These are phyloP conservation scores for Atethmia centrago DNA, from an alignment of 2,888 invertebrate genomes.

Conservation along the genomic window DNA sequence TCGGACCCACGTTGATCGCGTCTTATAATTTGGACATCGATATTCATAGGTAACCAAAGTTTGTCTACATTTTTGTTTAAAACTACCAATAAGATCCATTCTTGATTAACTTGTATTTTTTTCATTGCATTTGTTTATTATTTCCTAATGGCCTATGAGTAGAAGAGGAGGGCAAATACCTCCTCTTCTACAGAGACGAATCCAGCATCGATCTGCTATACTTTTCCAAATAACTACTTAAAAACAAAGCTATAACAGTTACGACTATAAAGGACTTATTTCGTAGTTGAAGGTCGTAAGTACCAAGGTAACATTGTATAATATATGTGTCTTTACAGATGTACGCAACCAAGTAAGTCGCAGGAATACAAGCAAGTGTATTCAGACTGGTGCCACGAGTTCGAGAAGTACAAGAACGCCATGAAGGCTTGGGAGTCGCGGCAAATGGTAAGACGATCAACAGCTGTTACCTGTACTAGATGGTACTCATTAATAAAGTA, in stretches of 20 bases:
- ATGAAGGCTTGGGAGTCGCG: conserved; percentile 92
- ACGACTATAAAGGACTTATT: neutral
- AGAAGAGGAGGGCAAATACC: too few relatives aligned
- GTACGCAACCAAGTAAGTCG: conserved; percentile 90
- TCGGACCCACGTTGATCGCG: conserved; percentile 89
- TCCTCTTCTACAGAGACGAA: neutral
- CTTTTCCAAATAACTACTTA: neutral
- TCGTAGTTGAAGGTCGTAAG: neutral
- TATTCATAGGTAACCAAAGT: conserved; percentile 83
- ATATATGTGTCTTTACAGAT: conserved; percentile 78
- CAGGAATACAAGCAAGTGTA: conserved; percentile 92
- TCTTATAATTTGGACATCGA: conserved; percentile 92
- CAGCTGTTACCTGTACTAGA: conserved; percentile 9
- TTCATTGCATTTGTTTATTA: neutral
- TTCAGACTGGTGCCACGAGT: conserved; percentile 94
- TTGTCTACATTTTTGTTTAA: neutral
- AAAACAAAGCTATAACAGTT: neutral
- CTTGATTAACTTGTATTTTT: neutral
- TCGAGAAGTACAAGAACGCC: conserved; percentile 92
- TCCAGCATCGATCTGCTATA: neutral
- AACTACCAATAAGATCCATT: neutral
- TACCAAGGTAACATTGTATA: conserved; percentile 3
- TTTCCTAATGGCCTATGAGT: neutral
- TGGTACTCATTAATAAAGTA: neutral
- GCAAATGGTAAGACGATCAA: conserved; percentile 88